Percentiles rank a stretch among this genome's conserved stretches.
Evolutionary conservation across 1,140 invertebrate genomes (phyloP).

Genomic region (Temnothorax curvispinosus): DNA sequence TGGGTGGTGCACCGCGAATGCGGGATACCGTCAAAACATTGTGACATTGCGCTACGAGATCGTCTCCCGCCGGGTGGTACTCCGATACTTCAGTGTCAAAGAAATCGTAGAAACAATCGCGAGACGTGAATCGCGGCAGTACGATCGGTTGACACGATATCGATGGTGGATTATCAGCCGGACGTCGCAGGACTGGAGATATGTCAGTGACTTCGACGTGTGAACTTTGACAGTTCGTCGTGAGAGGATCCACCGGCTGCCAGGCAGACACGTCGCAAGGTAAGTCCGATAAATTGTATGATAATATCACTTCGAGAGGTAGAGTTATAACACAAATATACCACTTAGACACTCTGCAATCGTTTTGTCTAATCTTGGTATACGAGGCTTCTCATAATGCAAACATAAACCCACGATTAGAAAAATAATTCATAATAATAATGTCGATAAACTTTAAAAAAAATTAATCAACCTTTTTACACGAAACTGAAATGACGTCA

Average conservation of each 20-base stretch:
- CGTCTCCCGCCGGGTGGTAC: not conserved
- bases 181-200: slow-evolving; percentile 48
- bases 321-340: not conserved
- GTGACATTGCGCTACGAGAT: slow-evolving; percentile 5
- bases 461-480: not conserved
- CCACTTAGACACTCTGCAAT: not conserved
- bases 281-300: slow-evolving; percentile 10
- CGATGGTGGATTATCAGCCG: slow-evolving; percentile 34
- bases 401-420: not conserved
- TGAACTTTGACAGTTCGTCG: slow-evolving; percentile 71
- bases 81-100: slow-evolving; percentile 10
- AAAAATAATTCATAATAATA: not conserved
- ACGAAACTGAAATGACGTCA: not conserved
- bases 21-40: slow-evolving; percentile 7
- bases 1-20: slow-evolving; percentile 4
- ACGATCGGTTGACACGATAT: slow-evolving; percentile 16
- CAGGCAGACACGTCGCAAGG: slow-evolving; percentile 44
- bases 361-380: not conserved
- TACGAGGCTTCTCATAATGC: not conserved
- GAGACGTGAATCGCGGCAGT: not conserved
- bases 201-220: slow-evolving; percentile 72
- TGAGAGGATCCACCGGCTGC: slow-evolving; percentile 62
- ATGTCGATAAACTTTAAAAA: not conserved
- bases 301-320: not conserved
- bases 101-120: slow-evolving; percentile 6